Percentiles rank a stretch among this genome's conserved stretches.
These are phyloP conservation scores for Gopherus evgoodei DNA, from an alignment of 2,113 vertebrate genomes.

Conservation along the genomic window DNA sequence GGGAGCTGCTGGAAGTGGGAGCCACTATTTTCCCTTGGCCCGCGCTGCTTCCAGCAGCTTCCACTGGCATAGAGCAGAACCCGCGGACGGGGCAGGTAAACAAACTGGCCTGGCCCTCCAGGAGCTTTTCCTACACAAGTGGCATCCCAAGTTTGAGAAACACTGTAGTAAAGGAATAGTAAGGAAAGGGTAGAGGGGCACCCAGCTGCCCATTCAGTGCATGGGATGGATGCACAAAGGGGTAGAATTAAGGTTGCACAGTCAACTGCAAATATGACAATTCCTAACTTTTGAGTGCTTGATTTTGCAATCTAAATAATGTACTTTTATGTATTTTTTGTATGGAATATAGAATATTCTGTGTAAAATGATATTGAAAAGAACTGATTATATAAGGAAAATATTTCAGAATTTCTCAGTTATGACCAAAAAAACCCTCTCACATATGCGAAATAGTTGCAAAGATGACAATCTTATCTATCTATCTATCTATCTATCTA, in stretches of 20 bases:
- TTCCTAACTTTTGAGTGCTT: slow-evolving; percentile 6
- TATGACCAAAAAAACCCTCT: background rate
- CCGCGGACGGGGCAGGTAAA: too few relatives aligned
- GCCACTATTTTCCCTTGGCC: too few relatives aligned
- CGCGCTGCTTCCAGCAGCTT: too few relatives aligned
- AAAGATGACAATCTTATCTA: background rate
- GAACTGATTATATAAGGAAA: background rate
- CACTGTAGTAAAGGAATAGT: background rate
- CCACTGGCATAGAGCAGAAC: too few relatives aligned
- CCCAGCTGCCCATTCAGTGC: background rate
- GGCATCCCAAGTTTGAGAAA: too few relatives aligned
- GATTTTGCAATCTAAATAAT: background rate
- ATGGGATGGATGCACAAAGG: background rate
- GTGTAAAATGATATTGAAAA: background rate
- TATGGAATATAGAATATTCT: background rate
- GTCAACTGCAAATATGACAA: background rate
- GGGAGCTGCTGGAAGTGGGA: too few relatives aligned
- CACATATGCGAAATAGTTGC: background rate
- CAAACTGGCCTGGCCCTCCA: too few relatives aligned
- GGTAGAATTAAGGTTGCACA: background rate
- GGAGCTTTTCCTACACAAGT: too few relatives aligned
- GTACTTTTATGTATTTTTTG: background rate
- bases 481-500: too few relatives aligned
- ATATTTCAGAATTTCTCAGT: background rate
- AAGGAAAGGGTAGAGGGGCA: background rate